phyloP scores from a whole-genome alignment of 2,113 vertebrate genomes.

The human region GRCh38 chr3:98027501-98028000 shows the following conservation, averaged over 20 bases:
- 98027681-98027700: neutral
- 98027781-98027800: neutral
- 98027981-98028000: neutral
- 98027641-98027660: neutral
- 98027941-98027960: neutral
- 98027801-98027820: constrained; percentile 32
- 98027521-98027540: constrained; percentile 11
- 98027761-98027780: neutral
- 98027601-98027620: neutral
- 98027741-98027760: neutral
- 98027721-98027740: neutral
- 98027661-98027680: neutral
- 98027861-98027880: neutral
- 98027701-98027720: neutral
- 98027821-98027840: neutral
- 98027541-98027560: neutral
- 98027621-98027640: neutral
- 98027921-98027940: neutral
- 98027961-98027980: constrained; percentile 8
- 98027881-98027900: neutral
- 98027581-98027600: neutral
- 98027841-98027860: neutral
- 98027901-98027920: neutral
- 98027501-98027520: neutral
- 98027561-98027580: neutral